Evolutionary conservation across 2,797 vertebrate genomes (phyloP), one percentile per base, ranked within the genome.

Genomic region (Novumbra hubbsi): DNA sequence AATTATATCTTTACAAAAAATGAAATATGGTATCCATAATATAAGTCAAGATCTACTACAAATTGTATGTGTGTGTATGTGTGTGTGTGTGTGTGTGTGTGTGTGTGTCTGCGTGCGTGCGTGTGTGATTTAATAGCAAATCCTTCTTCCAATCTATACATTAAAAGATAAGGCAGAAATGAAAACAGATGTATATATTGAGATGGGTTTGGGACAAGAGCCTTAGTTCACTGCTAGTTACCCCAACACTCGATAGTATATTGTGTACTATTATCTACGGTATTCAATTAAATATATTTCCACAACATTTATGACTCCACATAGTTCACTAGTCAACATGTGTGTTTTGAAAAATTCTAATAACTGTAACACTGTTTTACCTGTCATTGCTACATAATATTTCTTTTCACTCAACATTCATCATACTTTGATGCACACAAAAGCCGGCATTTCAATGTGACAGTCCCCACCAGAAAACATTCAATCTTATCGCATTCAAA

Each of bases 71-170:
- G 1, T 49, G 4, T 70, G 69, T 32, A 19, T 8, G 30, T 55
- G 19, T 52, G 49, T 21, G n/a, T 55, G 52, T 55, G 50, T 52
- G n/a, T 57, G n/a, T 57, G 52, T 57, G 52, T 57, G 52, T 71
- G 50, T 21, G 49, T 57, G 41, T 71, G 50, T 55, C 49, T 57
- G 50, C n/a, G 49, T n/a, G 69, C 14, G 14, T 30, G 28, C 34
- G 14, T 55, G 68, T 52, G 45, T 30, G 21, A 15, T 16, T 30
- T 27, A 27, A 45, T 45, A 45, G 41, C 12, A 45, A 45, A 38
- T 4, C 34, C 34, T 38, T 6, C 34, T 12, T 11, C 11, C 41
- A 45, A 45, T 45, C 41, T 45, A 45, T 14, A 45, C 41, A 45
- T 45, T 14, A 45, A 45, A 45, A 45, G 41, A 45, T 12, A 45